Percentiles rank a stretch among this genome's conserved stretches.
phyloP scores from a whole-genome alignment of 2,888 invertebrate genomes.

The Xylocampa areola region DNA sequence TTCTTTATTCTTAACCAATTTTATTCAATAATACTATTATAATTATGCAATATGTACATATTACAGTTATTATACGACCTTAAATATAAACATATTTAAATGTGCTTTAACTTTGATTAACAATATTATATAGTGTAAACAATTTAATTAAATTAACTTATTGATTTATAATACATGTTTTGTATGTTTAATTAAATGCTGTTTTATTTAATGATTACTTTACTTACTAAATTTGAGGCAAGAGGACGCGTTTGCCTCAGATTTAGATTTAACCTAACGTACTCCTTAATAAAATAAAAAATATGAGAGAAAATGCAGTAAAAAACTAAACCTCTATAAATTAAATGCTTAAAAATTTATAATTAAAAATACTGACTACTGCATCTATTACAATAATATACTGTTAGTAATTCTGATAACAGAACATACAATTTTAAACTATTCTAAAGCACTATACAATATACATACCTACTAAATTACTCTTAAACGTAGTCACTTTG shows the following conservation, averaged over 20 bases:
- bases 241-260: slow-evolving; percentile 86
- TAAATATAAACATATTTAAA: slow-evolving; percentile 20
- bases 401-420: slow-evolving; percentile 14
- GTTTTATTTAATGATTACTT: not conserved
- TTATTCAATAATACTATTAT: slow-evolving; percentile 44
- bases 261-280: slow-evolving; percentile 61
- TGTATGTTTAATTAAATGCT: slow-evolving; percentile 18
- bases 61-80: slow-evolving; percentile 40
- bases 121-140: slow-evolving; percentile 4
- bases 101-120: slow-evolving; percentile 40
- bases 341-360: not conserved
- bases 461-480: not conserved
- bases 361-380: not conserved
- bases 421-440: not conserved
- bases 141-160: slow-evolving; percentile 9
- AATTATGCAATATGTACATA: slow-evolving; percentile 74
- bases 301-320: slow-evolving; percentile 82
- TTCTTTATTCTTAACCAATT: slow-evolving; percentile 36
- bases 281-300: slow-evolving; percentile 36
- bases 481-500: slow-evolving; percentile 70
- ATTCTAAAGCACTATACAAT: slow-evolving; percentile 2
- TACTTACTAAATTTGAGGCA: slow-evolving; percentile 74
- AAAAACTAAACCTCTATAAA: slow-evolving; percentile 56
- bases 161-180: slow-evolving; percentile 30
- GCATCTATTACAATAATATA: not conserved